Evolutionary conservation across 2,797 vertebrate species (phyloP).

Genomic region (Acropternis orthonyx): DNA sequence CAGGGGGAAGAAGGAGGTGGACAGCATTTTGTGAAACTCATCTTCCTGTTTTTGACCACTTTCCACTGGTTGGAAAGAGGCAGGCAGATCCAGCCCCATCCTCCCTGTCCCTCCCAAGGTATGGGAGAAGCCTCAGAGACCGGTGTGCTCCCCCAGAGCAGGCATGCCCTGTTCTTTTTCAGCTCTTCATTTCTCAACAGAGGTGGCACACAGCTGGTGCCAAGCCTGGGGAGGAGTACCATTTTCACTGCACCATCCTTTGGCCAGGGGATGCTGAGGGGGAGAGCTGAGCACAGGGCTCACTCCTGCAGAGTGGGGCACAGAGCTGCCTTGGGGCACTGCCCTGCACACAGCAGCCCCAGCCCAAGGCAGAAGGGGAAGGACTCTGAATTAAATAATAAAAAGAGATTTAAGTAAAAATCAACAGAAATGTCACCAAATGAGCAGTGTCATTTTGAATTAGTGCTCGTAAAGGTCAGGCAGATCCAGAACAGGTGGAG

Average conservation of each 20-base stretch:
- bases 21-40: not conserved
- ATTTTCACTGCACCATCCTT: not conserved
- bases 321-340: not conserved
- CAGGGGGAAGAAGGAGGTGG: not conserved
- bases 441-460: constrained; percentile 68
- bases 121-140: not conserved
- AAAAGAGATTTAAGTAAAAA: constrained; percentile 69
- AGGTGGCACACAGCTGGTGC: not conserved
- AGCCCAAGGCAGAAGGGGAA: constrained; percentile 2
- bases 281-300: accelerated
- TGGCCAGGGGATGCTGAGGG: not conserved
- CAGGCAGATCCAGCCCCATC: not conserved
- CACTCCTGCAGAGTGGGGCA: not conserved
- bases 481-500: constrained; percentile 56
- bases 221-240: accelerated
- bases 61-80: not conserved
- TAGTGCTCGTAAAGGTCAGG: constrained; percentile 68
- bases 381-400: constrained; percentile 63
- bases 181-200: accelerated
- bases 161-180: accelerated
- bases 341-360: not conserved
- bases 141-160: not conserved
- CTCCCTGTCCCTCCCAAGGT: not conserved
- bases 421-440: constrained; percentile 74
- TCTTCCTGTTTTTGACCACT: not conserved